These are phyloP conservation scores for Vombatus ursinus DNA, from an alignment of 2,113 vertebrate species.

Conservation along the genomic window DNA sequence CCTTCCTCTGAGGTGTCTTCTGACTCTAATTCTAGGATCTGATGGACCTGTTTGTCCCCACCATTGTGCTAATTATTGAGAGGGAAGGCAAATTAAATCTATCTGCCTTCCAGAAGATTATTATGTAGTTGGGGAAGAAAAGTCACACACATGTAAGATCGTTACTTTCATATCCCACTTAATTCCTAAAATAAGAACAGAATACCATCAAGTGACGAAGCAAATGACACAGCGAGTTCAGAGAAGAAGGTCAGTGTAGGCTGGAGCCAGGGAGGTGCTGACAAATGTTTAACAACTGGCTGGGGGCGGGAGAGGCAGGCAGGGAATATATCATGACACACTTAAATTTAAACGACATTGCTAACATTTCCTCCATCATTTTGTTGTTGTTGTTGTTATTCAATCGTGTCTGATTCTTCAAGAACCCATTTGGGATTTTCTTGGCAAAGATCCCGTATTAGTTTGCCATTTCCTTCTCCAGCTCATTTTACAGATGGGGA, in stretches of 20 bases:
- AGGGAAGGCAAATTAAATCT: neutral
- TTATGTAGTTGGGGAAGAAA: neutral
- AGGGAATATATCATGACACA: neutral
- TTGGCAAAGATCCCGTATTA: neutral
- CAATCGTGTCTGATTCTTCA: neutral
- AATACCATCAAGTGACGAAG: neutral
- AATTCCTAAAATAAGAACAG: neutral
- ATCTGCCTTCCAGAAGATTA: neutral
- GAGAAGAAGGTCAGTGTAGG: neutral
- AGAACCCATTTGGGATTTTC: neutral
- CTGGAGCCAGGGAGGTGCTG: neutral
- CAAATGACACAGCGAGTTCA: neutral
- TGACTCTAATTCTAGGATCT: neutral
- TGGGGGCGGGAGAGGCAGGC: neutral
- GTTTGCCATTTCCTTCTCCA: neutral
- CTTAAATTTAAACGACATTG: neutral
- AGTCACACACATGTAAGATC: neutral
- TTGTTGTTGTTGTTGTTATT: neutral
- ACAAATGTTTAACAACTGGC: neutral
- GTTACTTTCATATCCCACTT: neutral
- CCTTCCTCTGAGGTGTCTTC: neutral
- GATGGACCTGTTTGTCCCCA: neutral
- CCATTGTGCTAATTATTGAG: neutral
- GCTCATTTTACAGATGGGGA: neutral
- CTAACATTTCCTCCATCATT: neutral